Evolutionary conservation across 1,140 invertebrate genomes (phyloP), one percentile per base, ranked within the genome.

Genomic region (Aphelenchoides fujianensis): DNA sequence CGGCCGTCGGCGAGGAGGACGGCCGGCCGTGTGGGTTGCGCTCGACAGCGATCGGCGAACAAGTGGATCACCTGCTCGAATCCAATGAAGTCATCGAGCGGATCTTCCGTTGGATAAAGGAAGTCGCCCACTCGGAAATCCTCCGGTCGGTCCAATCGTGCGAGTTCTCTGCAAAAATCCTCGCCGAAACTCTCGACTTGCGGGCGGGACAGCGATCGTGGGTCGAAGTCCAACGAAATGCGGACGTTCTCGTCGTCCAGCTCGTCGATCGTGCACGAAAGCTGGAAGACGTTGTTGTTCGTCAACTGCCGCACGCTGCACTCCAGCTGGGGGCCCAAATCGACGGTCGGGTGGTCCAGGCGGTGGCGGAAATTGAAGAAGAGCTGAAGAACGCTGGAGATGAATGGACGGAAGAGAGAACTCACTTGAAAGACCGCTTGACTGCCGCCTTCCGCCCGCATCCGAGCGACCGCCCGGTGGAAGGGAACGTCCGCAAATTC

Each of bases 331-430:
- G 31, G 55, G n/a, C 66, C 72, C 16, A 82, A 63, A 5, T 76
- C 34, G 5, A 82, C 72, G 1, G 16, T 34, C 3, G 80, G 81
- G 64, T 75, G 83, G 28, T 82, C 80, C n/a, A 82, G 66, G 23
- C 69, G 67, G 30, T 82, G 81, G 9, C 80, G 69, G 55, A 74
- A 82, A 35, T 82, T 82, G 66, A 82, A 82, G 34, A 74, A 82
- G 1, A 81, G 55, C 12, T 82, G 57, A 67, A 80, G 41, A n/a
- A n/a, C 41, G 12, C 23, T 48, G 41, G 41, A 48, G 12, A n/a
- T n/a, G n/a, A n/a, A n/a, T n/a, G n/a, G n/a, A n/a, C n/a, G n/a
- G n/a, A n/a, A n/a, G n/a, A 48, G 64, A 0, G n/a, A 69, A 28
- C 68, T 69, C 0, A 71, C 69, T 30, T 74, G 71, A 35, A 71